Evolutionary conservation across 1,140 invertebrate genomes (phyloP).

Genomic region (Brachionus paranguensis): DNA sequence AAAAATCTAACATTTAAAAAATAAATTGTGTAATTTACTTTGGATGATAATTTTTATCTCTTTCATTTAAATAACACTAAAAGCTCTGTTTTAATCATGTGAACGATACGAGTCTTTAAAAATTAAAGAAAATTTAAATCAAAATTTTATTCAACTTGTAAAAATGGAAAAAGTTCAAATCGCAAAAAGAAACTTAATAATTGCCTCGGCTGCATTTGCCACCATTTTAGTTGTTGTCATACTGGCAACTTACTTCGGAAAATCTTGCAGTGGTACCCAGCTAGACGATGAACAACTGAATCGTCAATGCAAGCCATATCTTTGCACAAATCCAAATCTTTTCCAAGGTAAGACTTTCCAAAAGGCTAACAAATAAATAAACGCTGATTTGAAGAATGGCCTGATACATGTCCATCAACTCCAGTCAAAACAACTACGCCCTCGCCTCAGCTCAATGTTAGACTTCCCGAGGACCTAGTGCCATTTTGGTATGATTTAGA

Average conservation of each 20-base stretch:
- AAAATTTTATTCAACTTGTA: background rate
- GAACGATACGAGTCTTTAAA: background rate
- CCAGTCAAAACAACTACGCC: background rate
- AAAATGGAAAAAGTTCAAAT: background rate
- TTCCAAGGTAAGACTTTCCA: background rate
- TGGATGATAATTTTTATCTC: background rate
- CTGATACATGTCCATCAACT: background rate
- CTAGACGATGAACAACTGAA: background rate
- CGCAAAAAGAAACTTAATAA: background rate
- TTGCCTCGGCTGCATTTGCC: background rate
- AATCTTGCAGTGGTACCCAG: background rate
- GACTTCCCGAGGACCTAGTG: background rate
- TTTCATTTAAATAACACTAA: background rate
- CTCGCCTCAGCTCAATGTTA: background rate
- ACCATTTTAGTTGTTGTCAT: background rate
- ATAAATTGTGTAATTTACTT: background rate
- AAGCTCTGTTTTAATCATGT: background rate
- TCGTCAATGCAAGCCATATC: background rate
- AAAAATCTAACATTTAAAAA: background rate
- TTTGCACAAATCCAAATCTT: background rate
- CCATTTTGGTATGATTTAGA: slow-evolving; percentile 7
- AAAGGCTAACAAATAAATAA: background rate
- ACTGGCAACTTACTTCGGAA: background rate
- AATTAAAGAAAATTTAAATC: background rate
- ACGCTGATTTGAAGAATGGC: background rate